Conservation (phyloP, 1,140 invertebrate genomes). For the Mercenaria mercenaria region DNA sequence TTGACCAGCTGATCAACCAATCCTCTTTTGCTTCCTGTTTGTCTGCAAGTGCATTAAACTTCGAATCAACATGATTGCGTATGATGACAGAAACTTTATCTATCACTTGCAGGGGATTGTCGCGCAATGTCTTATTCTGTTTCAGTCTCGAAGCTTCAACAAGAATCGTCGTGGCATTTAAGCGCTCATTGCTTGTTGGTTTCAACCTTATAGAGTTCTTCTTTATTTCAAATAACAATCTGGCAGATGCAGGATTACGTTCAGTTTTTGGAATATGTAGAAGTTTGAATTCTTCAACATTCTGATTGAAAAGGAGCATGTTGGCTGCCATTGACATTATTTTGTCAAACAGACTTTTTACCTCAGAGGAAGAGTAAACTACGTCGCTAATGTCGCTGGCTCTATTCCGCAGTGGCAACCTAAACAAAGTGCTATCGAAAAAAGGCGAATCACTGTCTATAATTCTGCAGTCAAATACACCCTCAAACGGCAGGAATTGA, state of each 20-base stretch:
- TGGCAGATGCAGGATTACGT: background rate
- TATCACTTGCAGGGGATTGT: background rate
- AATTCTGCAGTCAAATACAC: constrained; percentile 77
- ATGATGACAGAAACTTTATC: constrained; percentile 1
- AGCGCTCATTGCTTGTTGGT: constrained; percentile 27
- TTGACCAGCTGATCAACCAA: constrained; percentile 73
- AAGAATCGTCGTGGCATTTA: background rate
- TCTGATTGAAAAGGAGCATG: constrained; percentile 78
- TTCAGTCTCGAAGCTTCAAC: background rate
- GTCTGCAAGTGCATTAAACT: background rate
- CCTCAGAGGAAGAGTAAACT: constrained; percentile 70
- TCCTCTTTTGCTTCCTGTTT: background rate
- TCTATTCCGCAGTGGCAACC: constrained; percentile 76
- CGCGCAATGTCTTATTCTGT: background rate
- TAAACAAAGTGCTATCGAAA: constrained; percentile 77
- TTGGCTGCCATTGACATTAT: constrained; percentile 65
- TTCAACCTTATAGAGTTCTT: constrained; percentile 81
- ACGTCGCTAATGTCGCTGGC: constrained; percentile 76
- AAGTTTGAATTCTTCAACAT: constrained; percentile 70
- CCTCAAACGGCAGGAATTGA: constrained; percentile 80
- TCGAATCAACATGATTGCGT: background rate
- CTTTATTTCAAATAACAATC: constrained; percentile 30
- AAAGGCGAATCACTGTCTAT: background rate
- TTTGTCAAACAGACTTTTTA: constrained; percentile 70
- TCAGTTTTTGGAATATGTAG: constrained; percentile 66